Conservation (phyloP, 2,113 vertebrate genomes). For the Ptilonorhynchus violaceus region DNA sequence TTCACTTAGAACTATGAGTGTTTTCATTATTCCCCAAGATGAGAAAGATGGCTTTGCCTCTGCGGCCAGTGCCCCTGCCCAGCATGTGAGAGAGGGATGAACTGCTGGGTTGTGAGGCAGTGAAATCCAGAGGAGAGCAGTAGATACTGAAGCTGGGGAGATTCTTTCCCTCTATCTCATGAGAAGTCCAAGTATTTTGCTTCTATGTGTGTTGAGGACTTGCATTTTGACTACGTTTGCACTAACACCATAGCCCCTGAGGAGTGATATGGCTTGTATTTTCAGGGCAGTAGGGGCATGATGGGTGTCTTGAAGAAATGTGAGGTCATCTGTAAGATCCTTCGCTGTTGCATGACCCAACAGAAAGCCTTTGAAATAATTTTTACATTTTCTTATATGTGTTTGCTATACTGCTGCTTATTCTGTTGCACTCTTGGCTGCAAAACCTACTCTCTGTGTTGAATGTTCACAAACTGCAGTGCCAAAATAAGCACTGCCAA, state of each 20-base stretch:
- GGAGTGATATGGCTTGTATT: neutral
- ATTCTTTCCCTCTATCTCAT: neutral
- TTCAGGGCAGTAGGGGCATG: neutral
- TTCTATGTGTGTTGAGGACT: neutral
- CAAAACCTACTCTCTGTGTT: neutral
- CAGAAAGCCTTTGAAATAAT: neutral
- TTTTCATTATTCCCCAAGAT: neutral
- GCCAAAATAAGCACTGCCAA: conserved; percentile 51
- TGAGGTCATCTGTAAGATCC: neutral
- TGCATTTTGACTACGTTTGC: neutral
- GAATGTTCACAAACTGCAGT: conserved; percentile 2
- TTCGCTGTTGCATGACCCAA: neutral
- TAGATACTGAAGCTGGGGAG: neutral
- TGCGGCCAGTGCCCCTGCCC: neutral
- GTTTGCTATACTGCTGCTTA: neutral
- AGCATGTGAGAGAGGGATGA: neutral
- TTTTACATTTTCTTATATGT: neutral
- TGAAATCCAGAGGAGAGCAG: neutral
- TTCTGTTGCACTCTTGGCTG: neutral
- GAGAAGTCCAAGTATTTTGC: neutral
- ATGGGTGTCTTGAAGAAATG: neutral
- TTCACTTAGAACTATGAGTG: neutral
- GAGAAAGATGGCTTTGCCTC: neutral
- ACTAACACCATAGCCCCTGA: neutral
- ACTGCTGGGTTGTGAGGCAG: neutral